Conservation (phyloP, 2,113 vertebrate genomes). For the Ancistrus triradiatus region DNA sequence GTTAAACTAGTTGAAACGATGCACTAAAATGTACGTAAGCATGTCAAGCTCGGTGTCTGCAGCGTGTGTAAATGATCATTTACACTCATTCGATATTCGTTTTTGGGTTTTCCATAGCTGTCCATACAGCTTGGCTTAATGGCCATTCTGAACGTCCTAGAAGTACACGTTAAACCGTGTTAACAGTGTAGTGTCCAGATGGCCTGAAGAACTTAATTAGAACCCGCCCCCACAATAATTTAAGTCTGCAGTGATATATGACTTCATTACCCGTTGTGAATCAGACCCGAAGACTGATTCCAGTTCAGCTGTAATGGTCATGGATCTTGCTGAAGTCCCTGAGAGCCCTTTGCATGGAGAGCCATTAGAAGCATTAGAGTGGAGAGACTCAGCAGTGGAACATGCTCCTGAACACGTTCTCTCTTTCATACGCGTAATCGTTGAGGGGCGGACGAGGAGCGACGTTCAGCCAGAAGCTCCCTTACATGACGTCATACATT, state of each 20-base stretch:
- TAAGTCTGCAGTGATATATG: slow-evolving; percentile 5
- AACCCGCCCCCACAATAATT: slow-evolving; percentile 4
- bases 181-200: too few relatives aligned
- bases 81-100: too few relatives aligned
- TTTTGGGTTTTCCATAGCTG: too few relatives aligned
- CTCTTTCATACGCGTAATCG: slow-evolving; percentile 22
- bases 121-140: too few relatives aligned
- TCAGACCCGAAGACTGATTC: not conserved
- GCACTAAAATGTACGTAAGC: too few relatives aligned
- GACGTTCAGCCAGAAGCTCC: not conserved
- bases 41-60: too few relatives aligned
- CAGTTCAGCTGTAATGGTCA: not conserved
- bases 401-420: slow-evolving; percentile 25
- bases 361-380: not conserved
- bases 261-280: slow-evolving; percentile 12
- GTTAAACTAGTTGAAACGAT: too few relatives aligned
- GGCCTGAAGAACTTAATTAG: too few relatives aligned
- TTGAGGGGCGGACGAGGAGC: not conserved
- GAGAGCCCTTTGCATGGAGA: slow-evolving; percentile 19
- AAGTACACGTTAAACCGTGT: too few relatives aligned
- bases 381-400: slow-evolving; percentile 3
- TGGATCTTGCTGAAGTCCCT: not conserved
- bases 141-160: too few relatives aligned
- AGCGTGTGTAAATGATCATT: too few relatives aligned
- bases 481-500: slow-evolving; percentile 18